Base-by-base conservation (phyloP, 2,113 vertebrate species). In the Halichoeres trimaculatus region DNA sequence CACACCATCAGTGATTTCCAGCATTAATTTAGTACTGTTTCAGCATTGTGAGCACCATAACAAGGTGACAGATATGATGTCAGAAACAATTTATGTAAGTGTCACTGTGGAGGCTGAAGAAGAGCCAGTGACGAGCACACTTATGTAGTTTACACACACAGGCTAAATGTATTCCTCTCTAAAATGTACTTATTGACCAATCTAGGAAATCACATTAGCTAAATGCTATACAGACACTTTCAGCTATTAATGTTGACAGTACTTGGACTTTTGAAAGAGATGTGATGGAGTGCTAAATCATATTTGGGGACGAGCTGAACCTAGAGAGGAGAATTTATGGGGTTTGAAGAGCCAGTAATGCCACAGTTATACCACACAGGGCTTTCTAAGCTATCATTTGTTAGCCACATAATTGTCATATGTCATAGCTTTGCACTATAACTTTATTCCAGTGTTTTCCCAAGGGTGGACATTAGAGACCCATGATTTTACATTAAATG, bases 141-240 rank as follows among this genome's bases (percentile, higher is more conserved):
- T 74, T 82, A 84, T 4, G 52, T 68, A 23, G 47, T 72, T 83
- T 70, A 80, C 38, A 55, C 38, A 55, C 41, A 24, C 19, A 50
- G 16, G 51, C 17, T 78, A 75, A 78, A 85, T 60, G 47, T 70
- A 76, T 86, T 85, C 76, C 26, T 75, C 48, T 38, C 19, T 70
- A 38, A 81, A 88, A 83, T 76, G 14, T 67, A 70, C 50, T 76
- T 78, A 85, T 69, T 86, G 83, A 80, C 64, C 70, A 70, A 60
- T 38, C 38, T 14, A 36, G 67, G 48, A 81, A 86, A 90, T 87
- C 71, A 72, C 57, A 88, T 90, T 81, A 87, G 58, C 20, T 50
- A 74, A 76, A 80, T 69, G 16, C 26, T 68, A 43, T 59, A 30
- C 30, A 71, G 71, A 71, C 72, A 56, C 62, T 82, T 65, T 4